Conservation (phyloP, 2,797 vertebrate species). For the Helicolenus hilgendorfi region DNA sequence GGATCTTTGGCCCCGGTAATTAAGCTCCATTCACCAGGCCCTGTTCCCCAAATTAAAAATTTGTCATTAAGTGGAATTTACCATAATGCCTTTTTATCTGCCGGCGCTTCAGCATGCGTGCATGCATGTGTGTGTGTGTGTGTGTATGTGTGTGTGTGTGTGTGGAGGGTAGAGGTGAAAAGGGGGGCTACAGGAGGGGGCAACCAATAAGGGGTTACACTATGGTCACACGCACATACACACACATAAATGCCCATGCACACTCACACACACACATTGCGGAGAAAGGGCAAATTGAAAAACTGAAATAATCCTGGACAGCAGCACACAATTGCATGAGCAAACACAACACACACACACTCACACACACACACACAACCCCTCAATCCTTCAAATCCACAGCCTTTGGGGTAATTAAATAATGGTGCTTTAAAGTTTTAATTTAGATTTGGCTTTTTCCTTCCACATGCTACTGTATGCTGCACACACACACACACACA, state of each 20-base stretch:
- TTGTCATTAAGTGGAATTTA: conserved; percentile 99
- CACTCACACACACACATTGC: background rate
- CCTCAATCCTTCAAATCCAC: conserved; percentile 90
- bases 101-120: conserved; percentile 94
- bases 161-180: conserved; percentile 77
- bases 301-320: conserved; percentile 97
- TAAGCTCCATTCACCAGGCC: conserved; percentile 93
- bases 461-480: conserved; percentile 87
- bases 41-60: conserved; percentile 99
- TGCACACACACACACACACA: conserved; percentile 42
- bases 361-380: conserved; percentile 15
- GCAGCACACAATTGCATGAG: conserved; percentile 79
- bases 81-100: conserved; percentile 99
- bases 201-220: conserved; percentile 91
- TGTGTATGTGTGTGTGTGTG: conserved; percentile 89
- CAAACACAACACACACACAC: conserved; percentile 36
- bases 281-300: conserved; percentile 95
- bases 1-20: conserved; percentile 88
- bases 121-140: conserved; percentile 89
- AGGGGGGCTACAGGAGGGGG: conserved; percentile 87
- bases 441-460: conserved; percentile 93
- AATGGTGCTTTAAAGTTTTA: conserved; percentile 99
- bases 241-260: conserved; percentile 3
- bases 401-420: conserved; percentile 99
- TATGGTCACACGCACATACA: conserved; percentile 75